Base-by-base conservation (phyloP, 2,888 invertebrate species). In the Hyposoter dolosus region DNA sequence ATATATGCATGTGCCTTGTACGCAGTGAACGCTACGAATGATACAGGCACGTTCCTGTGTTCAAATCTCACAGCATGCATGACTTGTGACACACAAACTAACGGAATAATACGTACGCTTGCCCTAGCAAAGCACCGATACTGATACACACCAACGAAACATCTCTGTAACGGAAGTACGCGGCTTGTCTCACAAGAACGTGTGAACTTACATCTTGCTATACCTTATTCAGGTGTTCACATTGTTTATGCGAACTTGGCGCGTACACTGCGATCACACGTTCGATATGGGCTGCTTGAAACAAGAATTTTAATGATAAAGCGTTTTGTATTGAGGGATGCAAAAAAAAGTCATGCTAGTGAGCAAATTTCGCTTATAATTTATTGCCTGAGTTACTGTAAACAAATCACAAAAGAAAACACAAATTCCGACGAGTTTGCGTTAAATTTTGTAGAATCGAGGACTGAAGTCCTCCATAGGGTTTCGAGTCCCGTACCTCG, bases 1-100 rank as follows among this genome's bases (percentile, higher is more conserved):
- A 23, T 43, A 45, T 23, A 69, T 47, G n/a, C 45, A 69, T 69
- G 69, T 45, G 6, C 19, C 69, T 69, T 69, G 69, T 69, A 69
- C 43, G 45, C 43, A 45, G 23, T 43, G 23, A 69, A 69, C 69
- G 28, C 43, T 47, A 69, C 69, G 23, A 69, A 69, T 69, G 23
- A 43, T 45, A 43, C 69, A 45, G 43, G 28, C 69, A 47, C 45
- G 23, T 47, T 17, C 47, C 35, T 47, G 50, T 74, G 72, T 74
- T 53, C n/a, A 35, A 75, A 60, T 28, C 60, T 60, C 56, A 9
- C 17, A 43, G 28, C 60, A 75, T 43, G 60, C 71, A 72, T 50
- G 75, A 63, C 19, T 63, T 43, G 60, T 28, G 47, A 28, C 75
- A 45, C 75, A 63, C 71, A 28, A 28, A 32, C 23, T 23, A 23